Percentiles rank a stretch among this genome's conserved stretches.
These are phyloP conservation scores for Drosophila pruinosa DNA, from an alignment of 1,140 invertebrate species.

Conservation along the genomic window DNA sequence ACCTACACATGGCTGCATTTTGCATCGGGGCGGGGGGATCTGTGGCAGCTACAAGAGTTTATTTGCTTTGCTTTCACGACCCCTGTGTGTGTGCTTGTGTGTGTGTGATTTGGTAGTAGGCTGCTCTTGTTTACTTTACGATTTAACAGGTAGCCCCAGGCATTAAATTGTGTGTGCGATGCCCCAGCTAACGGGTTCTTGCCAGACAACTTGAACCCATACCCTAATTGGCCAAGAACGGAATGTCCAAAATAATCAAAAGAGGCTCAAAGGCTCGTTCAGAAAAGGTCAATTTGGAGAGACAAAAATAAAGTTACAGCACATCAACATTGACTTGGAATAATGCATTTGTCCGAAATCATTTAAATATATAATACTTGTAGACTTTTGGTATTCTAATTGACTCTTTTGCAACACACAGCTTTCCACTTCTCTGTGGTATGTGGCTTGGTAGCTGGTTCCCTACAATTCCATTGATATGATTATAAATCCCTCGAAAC, in stretches of 20 bases:
- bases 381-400: background rate
- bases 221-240: constrained; percentile 31
- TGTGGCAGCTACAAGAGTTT: constrained; percentile 49
- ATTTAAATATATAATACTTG: background rate
- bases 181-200: constrained; percentile 6
- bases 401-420: too few relatives aligned
- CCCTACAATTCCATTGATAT: constrained; percentile 1
- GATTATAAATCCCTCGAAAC: background rate
- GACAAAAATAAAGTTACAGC: background rate
- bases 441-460: background rate
- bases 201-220: constrained; percentile 26
- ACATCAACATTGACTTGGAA: background rate
- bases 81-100: background rate
- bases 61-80: constrained; percentile 53
- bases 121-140: constrained; percentile 65
- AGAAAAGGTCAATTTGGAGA: background rate
- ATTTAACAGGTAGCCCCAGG: constrained; percentile 63
- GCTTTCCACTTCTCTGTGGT: background rate
- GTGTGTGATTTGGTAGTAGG: constrained; percentile 61
- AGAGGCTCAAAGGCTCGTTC: constrained; percentile 13
- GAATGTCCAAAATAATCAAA: constrained; percentile 8
- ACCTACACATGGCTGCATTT: constrained; percentile 16
- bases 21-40: constrained; percentile 1
- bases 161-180: constrained; percentile 25
- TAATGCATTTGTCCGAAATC: background rate